These are phyloP conservation scores for Jaculus jaculus DNA, from an alignment of 2,113 vertebrate species.

Conservation along the genomic window DNA sequence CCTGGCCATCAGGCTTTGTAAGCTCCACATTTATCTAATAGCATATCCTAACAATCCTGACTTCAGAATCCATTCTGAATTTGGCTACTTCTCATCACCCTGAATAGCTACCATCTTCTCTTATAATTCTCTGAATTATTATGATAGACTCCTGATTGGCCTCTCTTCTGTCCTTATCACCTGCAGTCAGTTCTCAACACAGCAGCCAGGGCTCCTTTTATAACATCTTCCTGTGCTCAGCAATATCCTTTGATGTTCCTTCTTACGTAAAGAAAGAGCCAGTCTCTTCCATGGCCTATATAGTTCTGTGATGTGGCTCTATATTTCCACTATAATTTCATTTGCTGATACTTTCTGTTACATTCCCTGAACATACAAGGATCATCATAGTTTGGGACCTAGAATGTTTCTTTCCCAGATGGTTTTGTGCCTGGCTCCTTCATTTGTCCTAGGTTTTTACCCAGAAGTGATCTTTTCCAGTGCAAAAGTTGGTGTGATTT, in stretches of 20 bases:
- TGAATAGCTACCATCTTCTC: neutral
- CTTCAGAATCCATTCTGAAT: slow-evolving; percentile 34
- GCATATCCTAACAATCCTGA: neutral
- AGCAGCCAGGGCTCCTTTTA: neutral
- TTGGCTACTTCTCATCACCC: slow-evolving; percentile 20
- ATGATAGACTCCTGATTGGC: neutral
- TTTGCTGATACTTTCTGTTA: neutral
- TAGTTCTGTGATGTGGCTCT: neutral
- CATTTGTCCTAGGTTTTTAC: slow-evolving; percentile 18
- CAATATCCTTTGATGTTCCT: slow-evolving; percentile 34
- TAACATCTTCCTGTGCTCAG: neutral
- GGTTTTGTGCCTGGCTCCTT: neutral
- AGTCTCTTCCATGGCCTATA: neutral
- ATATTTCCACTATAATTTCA: neutral
- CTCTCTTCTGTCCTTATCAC: neutral
- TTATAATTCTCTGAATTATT: slow-evolving; percentile 21
- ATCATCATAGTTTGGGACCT: neutral
- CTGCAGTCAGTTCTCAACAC: slow-evolving; percentile 7
- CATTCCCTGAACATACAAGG: neutral
- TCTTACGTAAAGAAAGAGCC: neutral
- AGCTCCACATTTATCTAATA: neutral
- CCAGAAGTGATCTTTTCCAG: neutral
- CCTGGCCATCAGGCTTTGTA: too few species aligned
- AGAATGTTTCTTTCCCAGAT: neutral
- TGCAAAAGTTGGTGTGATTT: slow-evolving; percentile 34